Percentiles rank a stretch among this genome's conserved stretches.
Conservation (phyloP, 2,113 vertebrate genomes). For the Mola mola region DNA sequence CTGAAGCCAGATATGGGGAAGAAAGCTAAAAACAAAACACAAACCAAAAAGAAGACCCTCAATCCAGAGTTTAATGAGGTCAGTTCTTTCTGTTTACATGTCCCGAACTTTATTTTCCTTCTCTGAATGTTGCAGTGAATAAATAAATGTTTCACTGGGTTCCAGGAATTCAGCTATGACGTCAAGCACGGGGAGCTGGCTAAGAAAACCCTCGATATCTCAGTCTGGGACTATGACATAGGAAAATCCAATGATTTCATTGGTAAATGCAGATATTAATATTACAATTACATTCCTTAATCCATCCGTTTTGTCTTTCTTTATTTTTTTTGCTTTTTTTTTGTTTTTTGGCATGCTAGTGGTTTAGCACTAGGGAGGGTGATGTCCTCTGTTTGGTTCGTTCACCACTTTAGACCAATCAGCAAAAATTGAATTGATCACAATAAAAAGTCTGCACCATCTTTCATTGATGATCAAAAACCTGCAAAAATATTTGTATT, state of each 20-base stretch:
- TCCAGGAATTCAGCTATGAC: conserved; percentile 96
- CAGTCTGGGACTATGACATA: conserved; percentile 97
- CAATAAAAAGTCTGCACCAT: no score
- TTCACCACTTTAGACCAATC: no score
- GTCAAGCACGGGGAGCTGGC: conserved; percentile 94
- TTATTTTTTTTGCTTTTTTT: neutral
- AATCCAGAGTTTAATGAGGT: conserved; percentile 98
- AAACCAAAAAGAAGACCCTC: conserved; percentile 96
- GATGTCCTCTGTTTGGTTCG: no score
- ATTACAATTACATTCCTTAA: neutral
- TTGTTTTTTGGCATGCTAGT: no score
- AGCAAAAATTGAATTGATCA: no score
- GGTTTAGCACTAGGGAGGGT: no score
- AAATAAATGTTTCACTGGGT: neutral
- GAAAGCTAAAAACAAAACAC: conserved; percentile 95
- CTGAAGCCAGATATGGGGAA: conserved; percentile 98
- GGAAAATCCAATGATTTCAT: conserved; percentile 96
- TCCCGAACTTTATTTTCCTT: neutral
- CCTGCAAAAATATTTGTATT: no score
- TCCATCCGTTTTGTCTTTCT: neutral
- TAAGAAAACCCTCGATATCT: conserved; percentile 94
- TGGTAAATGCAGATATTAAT: conserved; percentile 77
- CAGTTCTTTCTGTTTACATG: neutral
- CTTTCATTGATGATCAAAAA: no score
- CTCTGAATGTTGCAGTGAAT: conserved; percentile 65